Percentiles rank a stretch among this genome's conserved stretches.
These are phyloP conservation scores for Lissocephala sabroskyi DNA, from an alignment of 2,888 invertebrate genomes.

Conservation along the genomic window DNA sequence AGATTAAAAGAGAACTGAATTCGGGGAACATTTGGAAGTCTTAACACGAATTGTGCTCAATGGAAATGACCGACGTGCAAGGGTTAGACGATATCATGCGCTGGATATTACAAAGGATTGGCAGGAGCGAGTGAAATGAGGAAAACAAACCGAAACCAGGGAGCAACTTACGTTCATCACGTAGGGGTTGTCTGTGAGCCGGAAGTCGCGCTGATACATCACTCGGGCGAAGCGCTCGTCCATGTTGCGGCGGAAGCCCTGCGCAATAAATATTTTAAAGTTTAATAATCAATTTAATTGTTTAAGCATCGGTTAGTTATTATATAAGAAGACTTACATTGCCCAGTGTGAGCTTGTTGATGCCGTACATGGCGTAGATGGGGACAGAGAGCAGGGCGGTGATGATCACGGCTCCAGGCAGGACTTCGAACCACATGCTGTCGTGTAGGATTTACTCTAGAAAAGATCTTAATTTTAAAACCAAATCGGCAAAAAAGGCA, in stretches of 20 bases:
- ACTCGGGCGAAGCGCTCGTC: conserved; percentile 74
- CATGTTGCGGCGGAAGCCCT: conserved; percentile 77
- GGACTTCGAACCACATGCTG: conserved; percentile 83
- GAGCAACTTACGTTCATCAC: conserved; percentile 74
- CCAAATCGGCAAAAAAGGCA: not conserved
- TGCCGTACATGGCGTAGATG: conserved; percentile 76
- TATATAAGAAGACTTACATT: conserved; percentile 75
- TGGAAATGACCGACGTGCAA: conserved; percentile 7
- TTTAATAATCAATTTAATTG: too few relatives aligned
- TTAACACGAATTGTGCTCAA: not conserved
- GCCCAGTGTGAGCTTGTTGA: conserved; percentile 77
- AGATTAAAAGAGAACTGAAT: conserved; percentile 20
- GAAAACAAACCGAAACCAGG: conserved; percentile 1
- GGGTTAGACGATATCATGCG: not conserved
- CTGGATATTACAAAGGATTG: too few relatives aligned
- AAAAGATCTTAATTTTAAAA: not conserved
- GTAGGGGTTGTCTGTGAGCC: conserved; percentile 78
- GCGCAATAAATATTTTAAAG: conserved; percentile 67
- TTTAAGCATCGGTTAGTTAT: conserved; percentile 5
- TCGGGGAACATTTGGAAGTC: too few relatives aligned
- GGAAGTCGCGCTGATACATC: conserved; percentile 77
- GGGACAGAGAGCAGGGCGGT: conserved; percentile 77
- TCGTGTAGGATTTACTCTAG: not conserved
- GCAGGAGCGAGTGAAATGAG: conserved; percentile 2
- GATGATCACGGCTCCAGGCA: conserved; percentile 78